Percentiles rank a stretch among this genome's conserved stretches.
Evolutionary conservation across 2,797 vertebrate species (phyloP).

Genomic region (Gymnothorax reevesii): DNA sequence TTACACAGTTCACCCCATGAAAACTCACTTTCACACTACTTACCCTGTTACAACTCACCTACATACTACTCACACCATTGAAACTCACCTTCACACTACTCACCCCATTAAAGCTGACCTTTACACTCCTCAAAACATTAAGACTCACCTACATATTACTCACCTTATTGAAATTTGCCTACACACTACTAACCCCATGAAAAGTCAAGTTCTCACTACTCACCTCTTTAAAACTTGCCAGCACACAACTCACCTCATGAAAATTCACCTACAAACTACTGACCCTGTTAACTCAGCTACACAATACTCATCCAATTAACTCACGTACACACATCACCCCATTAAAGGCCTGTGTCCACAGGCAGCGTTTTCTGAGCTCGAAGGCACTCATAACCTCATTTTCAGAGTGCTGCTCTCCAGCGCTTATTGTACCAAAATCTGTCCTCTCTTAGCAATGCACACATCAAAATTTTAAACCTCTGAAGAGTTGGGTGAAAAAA

Average conservation of each 20-base stretch:
- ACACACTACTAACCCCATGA: not conserved
- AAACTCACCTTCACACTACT: not conserved
- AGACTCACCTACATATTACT: not conserved
- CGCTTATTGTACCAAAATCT: too few species aligned
- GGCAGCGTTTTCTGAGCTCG: too few species aligned
- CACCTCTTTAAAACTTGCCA: not conserved
- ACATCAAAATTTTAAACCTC: too few species aligned
- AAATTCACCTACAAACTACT: too few species aligned
- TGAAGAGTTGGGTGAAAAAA: too few species aligned
- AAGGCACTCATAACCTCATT: too few species aligned
- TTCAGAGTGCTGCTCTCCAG: too few species aligned
- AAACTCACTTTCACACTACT: not conserved
- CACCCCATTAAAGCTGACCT: not conserved
- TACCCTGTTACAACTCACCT: not conserved
- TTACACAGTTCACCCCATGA: not conserved
- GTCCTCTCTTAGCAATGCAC: too few species aligned
- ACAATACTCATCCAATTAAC: too few species aligned
- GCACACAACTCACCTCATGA: too few species aligned
- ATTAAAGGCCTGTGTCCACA: too few species aligned
- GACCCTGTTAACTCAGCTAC: too few species aligned
- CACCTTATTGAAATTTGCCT: not conserved
- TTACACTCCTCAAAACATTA: not conserved
- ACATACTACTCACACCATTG: not conserved
- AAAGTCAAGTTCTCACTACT: not conserved
- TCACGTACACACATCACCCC: not conserved